These are phyloP conservation scores for Scatophagus argus DNA, from an alignment of 2,113 vertebrate species.

Conservation along the genomic window DNA sequence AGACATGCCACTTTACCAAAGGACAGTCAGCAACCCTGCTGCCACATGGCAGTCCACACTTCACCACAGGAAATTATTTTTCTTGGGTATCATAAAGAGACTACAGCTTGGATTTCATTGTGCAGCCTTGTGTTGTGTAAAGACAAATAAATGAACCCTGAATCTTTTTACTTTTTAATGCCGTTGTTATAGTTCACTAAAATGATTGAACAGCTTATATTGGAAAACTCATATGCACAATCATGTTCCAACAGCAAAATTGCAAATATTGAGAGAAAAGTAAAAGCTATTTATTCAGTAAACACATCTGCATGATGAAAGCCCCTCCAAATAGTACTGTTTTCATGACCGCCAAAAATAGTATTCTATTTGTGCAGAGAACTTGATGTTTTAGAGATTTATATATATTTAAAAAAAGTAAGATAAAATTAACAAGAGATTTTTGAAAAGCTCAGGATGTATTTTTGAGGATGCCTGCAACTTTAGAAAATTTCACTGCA, in stretches of 20 bases:
- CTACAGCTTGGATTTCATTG: too few relatives aligned
- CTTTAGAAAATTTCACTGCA: background rate
- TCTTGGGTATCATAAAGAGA: too few relatives aligned
- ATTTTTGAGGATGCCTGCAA: background rate
- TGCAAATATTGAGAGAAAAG: background rate
- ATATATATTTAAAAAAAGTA: slow-evolving; percentile 8
- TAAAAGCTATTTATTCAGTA: background rate
- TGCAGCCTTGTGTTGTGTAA: too few relatives aligned
- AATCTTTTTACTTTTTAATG: too few relatives aligned
- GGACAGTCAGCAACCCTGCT: too few relatives aligned
- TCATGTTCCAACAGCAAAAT: background rate
- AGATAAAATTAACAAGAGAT: background rate
- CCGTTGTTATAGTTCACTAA: background rate
- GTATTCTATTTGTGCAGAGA: background rate
- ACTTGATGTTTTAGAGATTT: slow-evolving; percentile 4
- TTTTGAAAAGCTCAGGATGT: background rate
- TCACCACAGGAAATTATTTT: background rate
- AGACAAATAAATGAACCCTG: too few relatives aligned
- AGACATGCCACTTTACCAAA: background rate
- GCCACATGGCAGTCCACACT: too few relatives aligned
- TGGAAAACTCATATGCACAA: background rate
- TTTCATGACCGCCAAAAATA: background rate
- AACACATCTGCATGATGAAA: slow-evolving; percentile 20
- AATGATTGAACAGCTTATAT: background rate
- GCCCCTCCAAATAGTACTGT: background rate